These are phyloP conservation scores for Zeus faber DNA, from an alignment of 2,113 vertebrate species.

Conservation along the genomic window DNA sequence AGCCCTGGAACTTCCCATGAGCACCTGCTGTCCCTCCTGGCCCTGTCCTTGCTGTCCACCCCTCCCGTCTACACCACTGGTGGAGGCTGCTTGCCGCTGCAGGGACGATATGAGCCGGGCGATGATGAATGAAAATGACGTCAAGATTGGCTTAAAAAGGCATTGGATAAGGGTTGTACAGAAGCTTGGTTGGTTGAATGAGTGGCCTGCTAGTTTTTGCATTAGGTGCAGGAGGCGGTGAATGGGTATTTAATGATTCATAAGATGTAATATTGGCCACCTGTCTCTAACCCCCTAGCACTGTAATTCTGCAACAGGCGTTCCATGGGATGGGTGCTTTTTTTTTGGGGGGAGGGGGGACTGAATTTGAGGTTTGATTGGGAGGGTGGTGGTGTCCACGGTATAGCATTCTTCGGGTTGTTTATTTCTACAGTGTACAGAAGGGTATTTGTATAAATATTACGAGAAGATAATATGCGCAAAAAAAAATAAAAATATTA, in stretches of 20 bases:
- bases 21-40: slow-evolving; percentile 32
- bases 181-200: slow-evolving; percentile 51
- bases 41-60: slow-evolving; percentile 11
- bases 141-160: slow-evolving; percentile 52
- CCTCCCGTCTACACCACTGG: slow-evolving; percentile 19
- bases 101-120: slow-evolving; percentile 46
- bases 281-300: slow-evolving; percentile 41
- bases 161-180: slow-evolving; percentile 61
- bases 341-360: slow-evolving; percentile 42
- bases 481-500: slow-evolving; percentile 55
- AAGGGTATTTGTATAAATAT: slow-evolving; percentile 88
- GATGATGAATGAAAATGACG: slow-evolving; percentile 60
- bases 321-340: slow-evolving; percentile 40
- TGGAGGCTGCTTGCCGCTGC: slow-evolving; percentile 43
- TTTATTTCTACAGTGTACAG: slow-evolving; percentile 89
- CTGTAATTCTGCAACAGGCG: slow-evolving; percentile 47
- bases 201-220: slow-evolving; percentile 60
- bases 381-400: slow-evolving; percentile 13
- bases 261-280: slow-evolving; percentile 43
- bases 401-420: slow-evolving; percentile 45
- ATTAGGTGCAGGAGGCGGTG: slow-evolving; percentile 53
- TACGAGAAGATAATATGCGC: slow-evolving; percentile 71
- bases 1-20: no score
- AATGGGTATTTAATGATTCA: slow-evolving; percentile 71
- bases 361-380: slow-evolving; percentile 3